phyloP scores from a whole-genome alignment of 1,140 invertebrate genomes.

The Drosophila jambulina region DNA sequence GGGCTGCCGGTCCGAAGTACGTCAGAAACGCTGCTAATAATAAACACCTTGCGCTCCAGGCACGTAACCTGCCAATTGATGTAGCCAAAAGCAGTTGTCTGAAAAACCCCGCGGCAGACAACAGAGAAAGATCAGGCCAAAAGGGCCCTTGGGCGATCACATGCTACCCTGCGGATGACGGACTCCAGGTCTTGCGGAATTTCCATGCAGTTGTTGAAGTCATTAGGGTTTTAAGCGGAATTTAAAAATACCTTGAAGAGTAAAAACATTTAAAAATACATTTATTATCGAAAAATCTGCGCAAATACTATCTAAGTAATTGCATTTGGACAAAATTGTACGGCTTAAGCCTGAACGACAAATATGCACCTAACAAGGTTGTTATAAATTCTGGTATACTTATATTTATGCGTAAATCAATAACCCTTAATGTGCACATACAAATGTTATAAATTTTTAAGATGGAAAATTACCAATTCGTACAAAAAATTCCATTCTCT shows the following conservation, averaged over 20 bases:
- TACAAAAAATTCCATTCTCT: not conserved
- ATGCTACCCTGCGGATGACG: not conserved
- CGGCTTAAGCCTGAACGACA: not conserved
- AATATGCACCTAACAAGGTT: not conserved
- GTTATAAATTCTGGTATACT: not conserved
- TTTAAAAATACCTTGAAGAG: not conserved
- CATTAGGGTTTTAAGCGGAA: not conserved
- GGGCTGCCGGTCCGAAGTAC: conserved; percentile 49
- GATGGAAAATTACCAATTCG: conserved; percentile 5
- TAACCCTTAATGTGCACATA: not conserved
- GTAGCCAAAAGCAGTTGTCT: conserved; percentile 46
- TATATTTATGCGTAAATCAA: not conserved
- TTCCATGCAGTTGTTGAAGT: conserved; percentile 1
- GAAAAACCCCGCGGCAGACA: conserved; percentile 23
- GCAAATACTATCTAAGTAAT: not conserved
- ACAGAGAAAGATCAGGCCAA: conserved; percentile 1
- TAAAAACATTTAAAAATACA: not conserved
- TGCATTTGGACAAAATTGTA: not conserved
- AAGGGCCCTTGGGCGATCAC: conserved; percentile 1
- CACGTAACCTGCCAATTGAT: conserved; percentile 49
- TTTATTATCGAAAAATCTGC: not conserved
- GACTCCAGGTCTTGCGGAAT: not conserved
- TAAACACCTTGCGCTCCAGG: conserved; percentile 61
- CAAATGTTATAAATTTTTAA: not conserved
- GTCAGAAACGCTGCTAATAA: conserved; percentile 68